A percentile compares a stretch with the other conserved stretches of the same genome.
These are phyloP conservation scores for Aphelocoma californica DNA, from an alignment of 2,797 vertebrate species.

Conservation along the genomic window DNA sequence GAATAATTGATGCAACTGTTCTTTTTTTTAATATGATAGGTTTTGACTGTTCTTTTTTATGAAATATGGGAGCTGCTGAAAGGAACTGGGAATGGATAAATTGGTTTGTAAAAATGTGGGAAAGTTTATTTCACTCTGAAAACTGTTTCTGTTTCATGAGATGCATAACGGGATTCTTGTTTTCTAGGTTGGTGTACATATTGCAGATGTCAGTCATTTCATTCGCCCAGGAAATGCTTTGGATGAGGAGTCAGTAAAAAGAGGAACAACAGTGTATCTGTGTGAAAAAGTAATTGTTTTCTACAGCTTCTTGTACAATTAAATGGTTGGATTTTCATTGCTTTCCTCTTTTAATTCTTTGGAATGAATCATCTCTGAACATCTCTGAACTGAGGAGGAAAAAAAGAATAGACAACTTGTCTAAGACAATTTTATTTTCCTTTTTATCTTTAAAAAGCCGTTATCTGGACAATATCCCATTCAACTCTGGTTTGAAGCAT, in stretches of 20 bases:
- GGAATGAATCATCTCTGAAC: not conserved
- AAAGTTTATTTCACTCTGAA: not conserved
- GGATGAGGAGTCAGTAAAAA: constrained; percentile 91
- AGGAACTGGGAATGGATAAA: not conserved
- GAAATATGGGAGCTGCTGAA: not conserved
- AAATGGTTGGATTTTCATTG: not conserved
- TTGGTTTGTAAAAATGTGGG: not conserved
- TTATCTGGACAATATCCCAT: not conserved
- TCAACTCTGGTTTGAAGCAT: not conserved
- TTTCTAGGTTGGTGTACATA: constrained; percentile 92
- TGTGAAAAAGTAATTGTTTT: constrained; percentile 88
- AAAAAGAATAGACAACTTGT: not conserved
- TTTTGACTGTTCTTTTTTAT: not conserved
- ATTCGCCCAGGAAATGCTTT: constrained; percentile 94
- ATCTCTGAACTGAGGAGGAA: not conserved
- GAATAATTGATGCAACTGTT: not conserved
- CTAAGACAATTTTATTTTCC: not conserved
- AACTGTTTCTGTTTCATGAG: not conserved
- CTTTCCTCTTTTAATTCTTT: not conserved
- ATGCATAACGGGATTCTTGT: not conserved
- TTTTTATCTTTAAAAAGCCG: not conserved
- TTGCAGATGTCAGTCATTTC: constrained; percentile 97
- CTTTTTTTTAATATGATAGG: not conserved
- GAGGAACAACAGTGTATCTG: constrained; percentile 96
- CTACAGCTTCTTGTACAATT: not conserved